Evolutionary conservation across 30 jellyfish, hydroid and myxozoan species (phyloP).

Genomic region (Aurelia aurita): DNA sequence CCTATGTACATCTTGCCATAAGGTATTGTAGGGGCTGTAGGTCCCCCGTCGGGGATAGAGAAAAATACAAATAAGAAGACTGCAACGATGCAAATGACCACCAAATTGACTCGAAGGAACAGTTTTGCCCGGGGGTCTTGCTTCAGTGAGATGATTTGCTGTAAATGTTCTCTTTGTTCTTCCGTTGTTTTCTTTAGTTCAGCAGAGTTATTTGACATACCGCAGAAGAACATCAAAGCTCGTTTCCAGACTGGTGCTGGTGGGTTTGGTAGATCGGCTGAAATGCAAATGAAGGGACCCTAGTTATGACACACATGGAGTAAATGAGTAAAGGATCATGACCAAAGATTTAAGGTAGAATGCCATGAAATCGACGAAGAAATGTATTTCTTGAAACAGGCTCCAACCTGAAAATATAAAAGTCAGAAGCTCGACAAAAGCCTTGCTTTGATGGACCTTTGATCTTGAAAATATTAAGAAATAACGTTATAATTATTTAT

Average conservation of each 20-base stretch:
- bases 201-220: conserved; percentile 59
- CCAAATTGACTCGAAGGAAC: conserved; percentile 52
- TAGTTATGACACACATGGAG: no score
- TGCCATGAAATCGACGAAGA: no score
- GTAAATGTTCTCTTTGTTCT: conserved; percentile 83
- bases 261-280: no score
- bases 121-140: conserved; percentile 77
- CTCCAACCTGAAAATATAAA: no score
- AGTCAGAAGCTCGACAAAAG: no score
- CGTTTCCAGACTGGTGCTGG: conserved; percentile 68
- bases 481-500: no score
- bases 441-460: no score
- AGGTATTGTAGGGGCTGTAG: conserved; percentile 85
- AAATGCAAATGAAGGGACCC: no score
- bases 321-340: no score
- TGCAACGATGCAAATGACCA: conserved; percentile 62
- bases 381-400: no score
- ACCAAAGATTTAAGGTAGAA: no score
- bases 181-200: conserved; percentile 66
- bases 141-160: conserved; percentile 76
- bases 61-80: conserved; percentile 69
- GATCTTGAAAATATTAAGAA: no score
- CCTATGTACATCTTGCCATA: conserved; percentile 15
- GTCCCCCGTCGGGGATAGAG: conserved; percentile 94
- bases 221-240: conserved; percentile 67